phyloP scores from a whole-genome alignment of 2,888 invertebrate species.

The Ormia ochracea region DNA sequence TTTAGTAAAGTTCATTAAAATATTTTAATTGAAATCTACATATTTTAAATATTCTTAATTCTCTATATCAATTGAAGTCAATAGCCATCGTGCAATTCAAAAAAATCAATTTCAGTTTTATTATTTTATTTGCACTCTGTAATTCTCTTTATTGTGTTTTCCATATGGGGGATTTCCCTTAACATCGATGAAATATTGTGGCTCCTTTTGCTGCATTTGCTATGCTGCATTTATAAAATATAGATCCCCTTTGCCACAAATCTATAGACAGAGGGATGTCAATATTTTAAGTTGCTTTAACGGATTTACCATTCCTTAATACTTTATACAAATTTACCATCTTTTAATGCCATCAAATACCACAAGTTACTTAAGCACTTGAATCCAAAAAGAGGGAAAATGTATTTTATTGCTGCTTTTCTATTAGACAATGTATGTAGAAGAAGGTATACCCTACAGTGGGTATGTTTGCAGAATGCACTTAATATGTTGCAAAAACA shows the following conservation, averaged over 20 bases:
- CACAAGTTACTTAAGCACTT: conserved; percentile 52
- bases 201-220: not conserved
- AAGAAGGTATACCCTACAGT: not conserved
- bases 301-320: conserved; percentile 37
- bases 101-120: no score
- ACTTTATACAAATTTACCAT: conserved; percentile 49
- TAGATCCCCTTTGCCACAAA: not conserved
- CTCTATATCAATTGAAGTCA: no score
- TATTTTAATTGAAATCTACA: no score
- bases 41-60: no score
- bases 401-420: not conserved
- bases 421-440: not conserved
- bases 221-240: not conserved
- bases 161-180: no score
- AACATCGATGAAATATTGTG: not conserved
- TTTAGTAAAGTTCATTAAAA: not conserved
- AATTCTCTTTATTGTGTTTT: no score
- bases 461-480: no score
- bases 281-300: conserved; percentile 28
- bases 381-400: not conserved
- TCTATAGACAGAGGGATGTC: conserved; percentile 18
- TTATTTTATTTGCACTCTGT: no score
- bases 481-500: no score
- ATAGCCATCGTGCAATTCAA: no score
- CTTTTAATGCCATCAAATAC: conserved; percentile 54